phyloP scores from a whole-genome alignment of 1,140 invertebrate genomes.

The Sitophilus oryzae region DNA sequence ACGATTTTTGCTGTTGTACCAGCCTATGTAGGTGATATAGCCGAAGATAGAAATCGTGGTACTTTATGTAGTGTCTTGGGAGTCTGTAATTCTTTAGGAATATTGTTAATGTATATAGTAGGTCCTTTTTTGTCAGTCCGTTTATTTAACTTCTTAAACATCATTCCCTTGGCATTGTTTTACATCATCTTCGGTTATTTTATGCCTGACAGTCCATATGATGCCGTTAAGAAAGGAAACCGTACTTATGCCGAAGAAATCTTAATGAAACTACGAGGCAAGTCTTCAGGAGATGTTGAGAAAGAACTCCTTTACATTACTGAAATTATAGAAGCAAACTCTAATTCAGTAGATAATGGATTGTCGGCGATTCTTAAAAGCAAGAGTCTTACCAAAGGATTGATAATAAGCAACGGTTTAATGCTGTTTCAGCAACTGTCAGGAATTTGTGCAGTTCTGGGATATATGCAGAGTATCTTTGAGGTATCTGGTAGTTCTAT shows the following conservation, averaged over 20 bases:
- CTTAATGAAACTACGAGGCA: slow-evolving; percentile 26
- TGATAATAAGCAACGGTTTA: slow-evolving; percentile 63
- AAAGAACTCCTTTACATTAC: slow-evolving; percentile 52
- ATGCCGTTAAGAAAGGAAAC: slow-evolving; percentile 19
- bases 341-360: slow-evolving; percentile 28
- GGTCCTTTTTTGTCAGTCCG: slow-evolving; percentile 55
- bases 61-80: slow-evolving; percentile 54
- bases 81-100: slow-evolving; percentile 44
- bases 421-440: slow-evolving; percentile 69
- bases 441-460: slow-evolving; percentile 76
- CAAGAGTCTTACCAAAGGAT: slow-evolving; percentile 52
- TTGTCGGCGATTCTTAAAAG: slow-evolving; percentile 51
- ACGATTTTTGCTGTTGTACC: slow-evolving; percentile 48
- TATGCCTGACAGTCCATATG: slow-evolving; percentile 70
- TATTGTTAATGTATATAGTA: slow-evolving; percentile 47
- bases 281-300: slow-evolving; percentile 45
- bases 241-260: slow-evolving; percentile 14
- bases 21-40: slow-evolving; percentile 49
- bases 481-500: slow-evolving; percentile 53
- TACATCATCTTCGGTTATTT: slow-evolving; percentile 47
- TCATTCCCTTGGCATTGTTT: slow-evolving; percentile 47
- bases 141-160: slow-evolving; percentile 47
- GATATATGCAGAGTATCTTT: slow-evolving; percentile 72
- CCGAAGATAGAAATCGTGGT: slow-evolving; percentile 39
- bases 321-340: slow-evolving; percentile 39